These are phyloP conservation scores for Tamias sibiricus DNA, from an alignment of 2,113 vertebrate species.

Conservation along the genomic window DNA sequence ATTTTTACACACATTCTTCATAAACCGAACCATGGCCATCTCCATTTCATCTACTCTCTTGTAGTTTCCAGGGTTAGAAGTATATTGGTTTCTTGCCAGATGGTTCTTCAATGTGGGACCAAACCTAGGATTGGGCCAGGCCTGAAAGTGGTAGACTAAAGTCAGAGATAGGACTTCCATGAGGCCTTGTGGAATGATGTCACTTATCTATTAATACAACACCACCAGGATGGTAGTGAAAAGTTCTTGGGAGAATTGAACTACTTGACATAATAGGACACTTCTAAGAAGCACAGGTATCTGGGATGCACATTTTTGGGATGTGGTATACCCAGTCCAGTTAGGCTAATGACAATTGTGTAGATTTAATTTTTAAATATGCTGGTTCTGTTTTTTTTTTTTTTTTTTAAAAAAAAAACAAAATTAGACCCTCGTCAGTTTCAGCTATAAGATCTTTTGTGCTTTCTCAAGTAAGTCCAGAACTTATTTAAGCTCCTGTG, in stretches of 20 bases:
- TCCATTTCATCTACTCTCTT: background rate
- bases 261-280: background rate
- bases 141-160: background rate
- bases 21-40: background rate
- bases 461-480: background rate
- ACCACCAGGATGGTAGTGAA: background rate
- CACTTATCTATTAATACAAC: background rate
- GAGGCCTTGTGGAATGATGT: background rate
- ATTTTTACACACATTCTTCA: background rate
- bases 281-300: background rate
- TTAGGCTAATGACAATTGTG: background rate
- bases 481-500: background rate
- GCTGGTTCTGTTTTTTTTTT: background rate
- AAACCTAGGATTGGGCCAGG: background rate
- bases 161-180: background rate
- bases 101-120: background rate
- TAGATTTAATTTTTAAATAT: conserved; percentile 25
- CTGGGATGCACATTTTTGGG: background rate
- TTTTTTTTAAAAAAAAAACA: background rate
- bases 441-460: background rate
- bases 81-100: background rate
- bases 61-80: conserved; percentile 1
- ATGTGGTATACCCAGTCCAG: background rate
- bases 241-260: background rate
- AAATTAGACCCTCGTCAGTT: background rate